Conservation (phyloP, 1,140 invertebrate genomes). For the Lordiphosa mommai region DNA sequence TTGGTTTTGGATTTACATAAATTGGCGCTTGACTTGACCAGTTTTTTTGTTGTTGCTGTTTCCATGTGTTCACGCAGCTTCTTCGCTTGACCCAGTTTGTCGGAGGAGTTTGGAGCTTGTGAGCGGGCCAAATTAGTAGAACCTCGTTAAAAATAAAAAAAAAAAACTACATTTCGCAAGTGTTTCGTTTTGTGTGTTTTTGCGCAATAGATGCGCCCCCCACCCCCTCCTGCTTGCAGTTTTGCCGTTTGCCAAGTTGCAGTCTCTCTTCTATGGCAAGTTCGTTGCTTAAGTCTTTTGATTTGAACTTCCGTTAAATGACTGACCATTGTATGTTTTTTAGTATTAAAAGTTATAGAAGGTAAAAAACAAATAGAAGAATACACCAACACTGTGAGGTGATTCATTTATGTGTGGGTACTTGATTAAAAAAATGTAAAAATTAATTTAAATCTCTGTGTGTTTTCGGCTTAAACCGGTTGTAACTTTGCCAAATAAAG, state of each 20-base stretch:
- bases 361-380: not conserved
- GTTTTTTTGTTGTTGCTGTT: slow-evolving; percentile 15
- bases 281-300: slow-evolving; percentile 73
- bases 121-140: slow-evolving; percentile 42
- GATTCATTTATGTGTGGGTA: no score
- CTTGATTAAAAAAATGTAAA: no score
- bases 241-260: not conserved
- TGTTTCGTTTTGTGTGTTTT: slow-evolving; percentile 24
- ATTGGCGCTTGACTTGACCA: slow-evolving; percentile 61
- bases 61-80: slow-evolving; percentile 20
- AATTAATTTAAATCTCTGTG: no score
- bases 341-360: not conserved
- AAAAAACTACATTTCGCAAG: slow-evolving; percentile 34
- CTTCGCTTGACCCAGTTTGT: slow-evolving; percentile 57
- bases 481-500: no score
- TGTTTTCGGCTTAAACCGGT: no score
- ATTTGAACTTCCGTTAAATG: slow-evolving; percentile 59
- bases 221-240: slow-evolving; percentile 38
- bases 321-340: not conserved
- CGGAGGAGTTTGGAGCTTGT: slow-evolving; percentile 3
- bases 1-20: slow-evolving; percentile 76
- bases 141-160: slow-evolving; percentile 45
- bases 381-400: no score
- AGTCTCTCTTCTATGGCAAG: slow-evolving; percentile 23
- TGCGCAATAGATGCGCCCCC: slow-evolving; percentile 41